Conservation (phyloP, 2,113 vertebrate species). For the Heterotilapia buettikoferi region DNA sequence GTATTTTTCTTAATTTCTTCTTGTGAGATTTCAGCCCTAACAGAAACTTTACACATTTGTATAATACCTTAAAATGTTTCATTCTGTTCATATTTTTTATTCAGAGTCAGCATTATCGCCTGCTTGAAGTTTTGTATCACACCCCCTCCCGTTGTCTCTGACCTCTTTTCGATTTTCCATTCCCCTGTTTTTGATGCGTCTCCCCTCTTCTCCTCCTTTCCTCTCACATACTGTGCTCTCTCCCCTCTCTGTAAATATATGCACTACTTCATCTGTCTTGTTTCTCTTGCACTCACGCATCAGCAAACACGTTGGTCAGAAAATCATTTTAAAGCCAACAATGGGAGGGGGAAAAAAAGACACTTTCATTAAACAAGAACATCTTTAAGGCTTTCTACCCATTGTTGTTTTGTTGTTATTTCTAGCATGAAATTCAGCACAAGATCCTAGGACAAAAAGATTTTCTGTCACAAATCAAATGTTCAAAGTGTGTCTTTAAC, state of each 20-base stretch:
- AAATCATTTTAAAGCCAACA: background rate
- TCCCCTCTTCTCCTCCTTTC: background rate
- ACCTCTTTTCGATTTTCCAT: slow-evolving; percentile 11
- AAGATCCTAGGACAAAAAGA: background rate
- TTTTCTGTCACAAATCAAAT: background rate
- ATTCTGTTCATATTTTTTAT: background rate
- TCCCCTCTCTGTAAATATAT: slow-evolving; percentile 11
- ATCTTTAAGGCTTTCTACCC: background rate
- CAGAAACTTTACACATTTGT: background rate
- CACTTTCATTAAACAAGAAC: background rate
- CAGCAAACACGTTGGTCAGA: background rate
- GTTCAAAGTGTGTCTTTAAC: background rate
- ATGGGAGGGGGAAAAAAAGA: accelerated
- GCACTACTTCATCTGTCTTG: background rate
- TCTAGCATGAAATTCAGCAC: background rate
- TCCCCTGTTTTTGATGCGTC: background rate
- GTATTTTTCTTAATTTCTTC: background rate
- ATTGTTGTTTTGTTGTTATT: background rate
- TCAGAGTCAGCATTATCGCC: background rate
- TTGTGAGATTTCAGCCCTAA: background rate
- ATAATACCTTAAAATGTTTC: background rate
- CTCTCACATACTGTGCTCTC: background rate
- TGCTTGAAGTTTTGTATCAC: background rate
- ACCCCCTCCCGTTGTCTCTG: background rate
- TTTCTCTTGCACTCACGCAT: background rate